Evolutionary conservation across 2,888 invertebrate species (phyloP).

Genomic region (Dicranocentrus wangi): DNA sequence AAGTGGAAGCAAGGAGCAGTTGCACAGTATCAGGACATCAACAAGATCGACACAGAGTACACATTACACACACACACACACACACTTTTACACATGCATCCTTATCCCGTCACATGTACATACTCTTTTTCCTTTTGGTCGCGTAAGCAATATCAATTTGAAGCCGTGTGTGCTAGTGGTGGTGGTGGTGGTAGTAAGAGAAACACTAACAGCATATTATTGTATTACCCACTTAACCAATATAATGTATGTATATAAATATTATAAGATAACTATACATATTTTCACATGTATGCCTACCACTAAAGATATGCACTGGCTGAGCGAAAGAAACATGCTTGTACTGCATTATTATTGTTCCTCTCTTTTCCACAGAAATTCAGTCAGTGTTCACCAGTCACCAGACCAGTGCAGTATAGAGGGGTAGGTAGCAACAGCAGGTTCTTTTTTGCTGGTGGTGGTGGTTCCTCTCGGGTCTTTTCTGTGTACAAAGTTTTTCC

Average conservation of each 20-base stretch:
- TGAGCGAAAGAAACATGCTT: slow-evolving; percentile 24
- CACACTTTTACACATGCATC: slow-evolving; percentile 12
- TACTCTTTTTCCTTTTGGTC: neutral
- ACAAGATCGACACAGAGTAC: slow-evolving; percentile 27
- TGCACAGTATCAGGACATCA: slow-evolving; percentile 29
- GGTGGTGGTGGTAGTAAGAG: too few relatives aligned
- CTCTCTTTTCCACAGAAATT: slow-evolving; percentile 3
- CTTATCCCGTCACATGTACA: slow-evolving; percentile 8
- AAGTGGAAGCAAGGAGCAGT: slow-evolving; percentile 45
- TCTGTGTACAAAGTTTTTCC: slow-evolving; percentile 10
- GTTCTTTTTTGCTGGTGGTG: slow-evolving; percentile 21
- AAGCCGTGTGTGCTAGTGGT: neutral
- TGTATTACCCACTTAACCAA: slow-evolving; percentile 12
- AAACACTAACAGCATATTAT: neutral
- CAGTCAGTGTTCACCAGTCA: slow-evolving; percentile 20
- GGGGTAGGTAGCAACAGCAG: slow-evolving; percentile 22
- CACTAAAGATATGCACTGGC: slow-evolving; percentile 20
- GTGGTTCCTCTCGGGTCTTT: slow-evolving; percentile 30
- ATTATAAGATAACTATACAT: too few relatives aligned
- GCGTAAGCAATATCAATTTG: slow-evolving; percentile 12
- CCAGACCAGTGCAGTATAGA: neutral
- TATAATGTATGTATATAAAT: neutral
- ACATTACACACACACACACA: slow-evolving; percentile 25
- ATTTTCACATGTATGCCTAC: too few relatives aligned
- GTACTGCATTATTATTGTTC: slow-evolving; percentile 23